Conservation (phyloP, 2,888 invertebrate genomes). For the Bhutanitis thaidina region DNA sequence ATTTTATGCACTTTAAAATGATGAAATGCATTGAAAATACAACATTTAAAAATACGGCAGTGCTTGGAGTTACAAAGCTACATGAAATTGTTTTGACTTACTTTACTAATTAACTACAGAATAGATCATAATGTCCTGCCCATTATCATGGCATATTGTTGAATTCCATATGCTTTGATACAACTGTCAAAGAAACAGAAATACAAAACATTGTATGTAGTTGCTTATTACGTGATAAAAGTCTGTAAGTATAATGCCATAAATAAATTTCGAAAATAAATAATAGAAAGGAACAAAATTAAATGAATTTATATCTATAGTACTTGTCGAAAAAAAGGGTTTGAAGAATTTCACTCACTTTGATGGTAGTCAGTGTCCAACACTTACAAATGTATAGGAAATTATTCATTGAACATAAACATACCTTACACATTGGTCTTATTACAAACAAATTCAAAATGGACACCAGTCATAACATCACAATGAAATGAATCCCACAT, state of each 20-base stretch:
- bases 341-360: not conserved
- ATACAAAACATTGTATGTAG: no score
- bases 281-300: no score
- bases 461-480: slow-evolving; percentile 68
- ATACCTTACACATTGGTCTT: slow-evolving; percentile 8
- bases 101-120: slow-evolving; percentile 6
- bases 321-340: not conserved
- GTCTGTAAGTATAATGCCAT: no score
- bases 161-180: not conserved
- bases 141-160: not conserved
- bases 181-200: not conserved
- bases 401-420: no score
- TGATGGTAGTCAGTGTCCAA: not conserved
- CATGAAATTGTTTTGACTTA: not conserved
- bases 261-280: no score
- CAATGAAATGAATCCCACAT: slow-evolving; percentile 61
- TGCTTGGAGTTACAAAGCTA: not conserved
- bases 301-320: not conserved
- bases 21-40: not conserved
- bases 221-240: no score
- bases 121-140: not conserved
- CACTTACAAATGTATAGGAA: not conserved
- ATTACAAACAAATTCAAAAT: slow-evolving; percentile 24
- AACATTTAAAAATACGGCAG: slow-evolving; percentile 8
- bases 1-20: no score